phyloP scores from a whole-genome alignment of 2,113 vertebrate species.

The Tricholaema leucomelas region DNA sequence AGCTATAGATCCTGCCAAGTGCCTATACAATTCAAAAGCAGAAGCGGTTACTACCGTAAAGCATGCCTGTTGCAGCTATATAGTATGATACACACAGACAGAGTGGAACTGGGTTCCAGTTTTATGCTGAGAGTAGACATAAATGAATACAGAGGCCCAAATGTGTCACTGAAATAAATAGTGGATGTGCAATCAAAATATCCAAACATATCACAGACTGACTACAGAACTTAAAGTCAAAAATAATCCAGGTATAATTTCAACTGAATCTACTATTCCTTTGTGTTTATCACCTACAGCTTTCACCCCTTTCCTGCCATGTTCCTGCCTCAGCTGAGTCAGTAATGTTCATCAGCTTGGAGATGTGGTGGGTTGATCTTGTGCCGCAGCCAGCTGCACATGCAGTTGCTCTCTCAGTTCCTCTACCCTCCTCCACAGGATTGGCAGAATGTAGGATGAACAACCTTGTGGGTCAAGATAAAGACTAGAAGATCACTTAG shows the following conservation, averaged over 20 bases:
- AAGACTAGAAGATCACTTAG: neutral
- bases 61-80: slow-evolving; percentile 38
- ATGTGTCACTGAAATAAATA: slow-evolving; percentile 49
- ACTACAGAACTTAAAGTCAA: slow-evolving; percentile 29
- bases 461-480: neutral
- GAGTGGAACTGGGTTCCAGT: slow-evolving; percentile 55
- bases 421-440: neutral
- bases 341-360: neutral
- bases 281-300: neutral
- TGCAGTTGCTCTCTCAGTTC: neutral
- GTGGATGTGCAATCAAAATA: slow-evolving; percentile 56
- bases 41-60: slow-evolving; percentile 32
- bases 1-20: neutral
- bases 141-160: slow-evolving; percentile 18
- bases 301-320: neutral
- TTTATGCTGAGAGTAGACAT: slow-evolving; percentile 47
- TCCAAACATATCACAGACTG: slow-evolving; percentile 34
- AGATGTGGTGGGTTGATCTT: neutral
- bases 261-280: neutral
- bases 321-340: neutral
- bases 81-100: slow-evolving; percentile 38
- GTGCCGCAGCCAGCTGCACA: neutral
- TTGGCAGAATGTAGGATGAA: neutral
- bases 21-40: neutral
- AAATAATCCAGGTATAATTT: neutral